A percentile compares a stretch with the other conserved stretches of the same genome.
These are phyloP conservation scores for Rotaria socialis DNA, from an alignment of 2,888 invertebrate genomes.

Conservation along the genomic window DNA sequence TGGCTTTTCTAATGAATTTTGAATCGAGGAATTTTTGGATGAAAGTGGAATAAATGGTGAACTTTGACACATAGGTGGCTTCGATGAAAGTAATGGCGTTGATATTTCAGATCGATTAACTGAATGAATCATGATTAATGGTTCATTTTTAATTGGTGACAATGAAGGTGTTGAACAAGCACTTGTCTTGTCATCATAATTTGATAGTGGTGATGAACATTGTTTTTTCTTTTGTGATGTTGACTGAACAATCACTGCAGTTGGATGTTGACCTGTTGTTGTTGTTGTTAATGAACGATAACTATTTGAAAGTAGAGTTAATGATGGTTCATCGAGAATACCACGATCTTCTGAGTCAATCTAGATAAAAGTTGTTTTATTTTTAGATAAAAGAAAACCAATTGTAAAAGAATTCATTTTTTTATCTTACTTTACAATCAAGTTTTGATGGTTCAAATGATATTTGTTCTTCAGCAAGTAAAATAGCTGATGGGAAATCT, in stretches of 20 bases:
- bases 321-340: slow-evolving; percentile 30
- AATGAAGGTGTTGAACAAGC: slow-evolving; percentile 27
- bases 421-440: not conserved
- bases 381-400: too few species aligned
- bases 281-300: slow-evolving; percentile 30
- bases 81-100: not conserved
- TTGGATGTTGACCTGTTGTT: not conserved
- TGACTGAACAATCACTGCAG: not conserved
- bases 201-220: not conserved
- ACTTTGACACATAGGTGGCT: not conserved
- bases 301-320: slow-evolving; percentile 34
- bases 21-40: not conserved
- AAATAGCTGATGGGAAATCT: slow-evolving; percentile 14
- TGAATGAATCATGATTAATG: not conserved
- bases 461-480: not conserved
- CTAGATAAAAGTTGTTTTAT: not conserved
- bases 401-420: too few species aligned
- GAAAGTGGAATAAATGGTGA: not conserved
- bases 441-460: not conserved
- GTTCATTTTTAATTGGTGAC: slow-evolving; percentile 24
- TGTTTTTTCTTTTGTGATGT: slow-evolving; percentile 18
- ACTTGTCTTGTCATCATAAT: slow-evolving; percentile 23
- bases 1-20: not conserved
- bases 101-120: not conserved
- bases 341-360: slow-evolving; percentile 7